Base-by-base conservation (phyloP, 2,888 invertebrate species). In the Cheilosia scutellata region DNA sequence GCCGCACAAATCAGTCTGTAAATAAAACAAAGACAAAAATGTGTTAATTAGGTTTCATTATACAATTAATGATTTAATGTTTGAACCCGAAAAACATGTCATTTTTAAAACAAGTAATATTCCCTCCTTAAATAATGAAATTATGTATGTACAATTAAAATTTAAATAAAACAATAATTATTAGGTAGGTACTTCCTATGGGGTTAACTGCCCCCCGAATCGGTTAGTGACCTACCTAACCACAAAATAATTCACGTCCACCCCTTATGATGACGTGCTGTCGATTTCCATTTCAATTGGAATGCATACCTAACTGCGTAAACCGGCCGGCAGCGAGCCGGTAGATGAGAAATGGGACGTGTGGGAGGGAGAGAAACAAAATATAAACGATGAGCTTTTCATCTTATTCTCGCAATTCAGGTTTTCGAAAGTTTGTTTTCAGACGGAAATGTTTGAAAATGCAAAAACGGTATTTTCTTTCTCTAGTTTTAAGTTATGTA, bases 1-100 rank as follows among this genome's bases (percentile, higher is more conserved):
- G 92, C 99, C 99, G 94, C 98, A 97, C 93, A 99, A 95, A 95
- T 99, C 99, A 93, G 99, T 99, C 99, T 99, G 95, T 13, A 95
- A 95, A 88, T 87, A 88, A 47, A 76, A 88, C 33, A 82, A 88
- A 77, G 27, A n/a, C n/a, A 82, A 62, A 76, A 84, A 75, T n/a
- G n/a, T n/a, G n/a, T n/a, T n/a, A n/a, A n/a, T n/a, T n/a, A n/a
- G n/a, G n/a, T n/a, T n/a, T n/a, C n/a, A n/a, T n/a, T n/a, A n/a
- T n/a, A n/a, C 47, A 42, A 51, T n/a, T 42, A 5, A 76, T n/a
- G n/a, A n/a, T n/a, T n/a, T n/a, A n/a, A n/a, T n/a, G 16, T 44
- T 44, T 16, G 0, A 44, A 16, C 5, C 16, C 16, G 44, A 44
- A n/a, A 66, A 31, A 66, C 9, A 58, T 60, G 53, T 58, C 68